Conservation (phyloP, 2,888 invertebrate genomes). For the Heliconius charithonia region DNA sequence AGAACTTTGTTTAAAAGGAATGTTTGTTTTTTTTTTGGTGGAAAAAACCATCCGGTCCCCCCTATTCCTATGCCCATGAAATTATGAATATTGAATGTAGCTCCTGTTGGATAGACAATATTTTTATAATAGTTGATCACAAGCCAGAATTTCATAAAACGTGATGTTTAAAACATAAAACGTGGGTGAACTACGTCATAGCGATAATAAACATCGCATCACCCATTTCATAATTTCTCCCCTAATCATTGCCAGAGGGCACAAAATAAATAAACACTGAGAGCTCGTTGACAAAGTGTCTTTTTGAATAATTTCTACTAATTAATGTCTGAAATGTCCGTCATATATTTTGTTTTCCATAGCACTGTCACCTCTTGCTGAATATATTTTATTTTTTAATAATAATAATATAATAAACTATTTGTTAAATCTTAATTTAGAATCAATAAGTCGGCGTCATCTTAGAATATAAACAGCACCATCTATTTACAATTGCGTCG, state of each 20-base stretch:
- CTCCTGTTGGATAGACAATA: not conserved
- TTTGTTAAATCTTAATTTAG: constrained; percentile 4
- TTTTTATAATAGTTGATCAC: constrained; percentile 45
- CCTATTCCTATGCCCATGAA: no score
- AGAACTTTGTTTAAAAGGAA: no score
- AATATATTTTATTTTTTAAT: no score
- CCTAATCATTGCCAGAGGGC: constrained; percentile 26
- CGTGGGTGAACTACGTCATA: constrained; percentile 64
- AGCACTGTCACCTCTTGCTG: no score
- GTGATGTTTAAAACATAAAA: constrained; percentile 66
- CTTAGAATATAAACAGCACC: not conserved
- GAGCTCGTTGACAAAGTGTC: constrained; percentile 5
- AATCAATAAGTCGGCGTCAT: not conserved
- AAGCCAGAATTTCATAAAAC: constrained; percentile 74
- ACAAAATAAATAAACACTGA: constrained; percentile 12
- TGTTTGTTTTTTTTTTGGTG: no score
- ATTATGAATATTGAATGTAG: not conserved
- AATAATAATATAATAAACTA: not conserved
- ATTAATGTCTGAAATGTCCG: not conserved
- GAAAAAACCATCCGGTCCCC: no score
- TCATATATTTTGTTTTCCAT: not conserved
- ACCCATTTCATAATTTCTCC: constrained; percentile 16
- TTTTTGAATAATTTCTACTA: not conserved
- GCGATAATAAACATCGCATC: constrained; percentile 25
- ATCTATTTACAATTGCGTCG: not conserved